A percentile compares a stretch with the other conserved stretches of the same genome.
Conservation (phyloP, 2,797 vertebrate genomes). For the Poeciliopsis turneri region DNA sequence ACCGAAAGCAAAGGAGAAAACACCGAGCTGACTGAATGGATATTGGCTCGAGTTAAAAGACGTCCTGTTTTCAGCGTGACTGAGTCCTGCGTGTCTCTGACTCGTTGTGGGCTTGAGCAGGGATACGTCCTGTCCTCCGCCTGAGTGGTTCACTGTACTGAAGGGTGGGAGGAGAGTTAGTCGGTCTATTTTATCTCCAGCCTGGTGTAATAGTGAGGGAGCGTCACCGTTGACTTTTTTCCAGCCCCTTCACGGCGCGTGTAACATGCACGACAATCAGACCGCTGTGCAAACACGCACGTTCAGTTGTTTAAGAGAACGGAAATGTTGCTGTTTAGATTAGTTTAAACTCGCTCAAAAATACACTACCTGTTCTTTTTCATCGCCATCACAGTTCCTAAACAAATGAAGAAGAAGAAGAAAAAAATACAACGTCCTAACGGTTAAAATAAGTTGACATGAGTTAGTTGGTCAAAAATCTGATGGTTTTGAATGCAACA, state of each 20-base stretch:
- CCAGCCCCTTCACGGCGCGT: slow-evolving; percentile 26
- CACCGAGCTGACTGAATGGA: background rate
- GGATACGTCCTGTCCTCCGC: slow-evolving; percentile 2
- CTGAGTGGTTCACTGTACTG: slow-evolving; percentile 34
- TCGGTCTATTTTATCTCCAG: slow-evolving; percentile 46
- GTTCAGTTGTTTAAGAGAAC: background rate
- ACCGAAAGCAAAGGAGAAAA: slow-evolving; percentile 33
- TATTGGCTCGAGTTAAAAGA: background rate
- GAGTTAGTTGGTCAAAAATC: slow-evolving; percentile 1
- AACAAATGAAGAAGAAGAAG: too few relatives aligned
- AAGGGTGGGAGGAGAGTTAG: slow-evolving; percentile 60
- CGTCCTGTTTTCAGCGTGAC: background rate
- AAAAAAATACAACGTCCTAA: background rate
- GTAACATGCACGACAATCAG: background rate
- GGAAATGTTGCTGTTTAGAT: background rate
- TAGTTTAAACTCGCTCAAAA: background rate
- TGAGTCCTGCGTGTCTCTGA: slow-evolving; percentile 10
- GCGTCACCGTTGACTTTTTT: slow-evolving; percentile 58
- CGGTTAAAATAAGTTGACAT: background rate
- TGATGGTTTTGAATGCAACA: slow-evolving; percentile 34
- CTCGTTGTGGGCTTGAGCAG: background rate
- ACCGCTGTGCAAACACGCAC: background rate
- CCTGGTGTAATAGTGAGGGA: slow-evolving; percentile 26
- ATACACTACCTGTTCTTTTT: background rate
- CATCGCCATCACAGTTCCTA: too few relatives aligned